Evolutionary conservation across 2,113 vertebrate species (phyloP), one percentile per base, ranked within the genome.

Genomic region (Tichodroma muraria): DNA sequence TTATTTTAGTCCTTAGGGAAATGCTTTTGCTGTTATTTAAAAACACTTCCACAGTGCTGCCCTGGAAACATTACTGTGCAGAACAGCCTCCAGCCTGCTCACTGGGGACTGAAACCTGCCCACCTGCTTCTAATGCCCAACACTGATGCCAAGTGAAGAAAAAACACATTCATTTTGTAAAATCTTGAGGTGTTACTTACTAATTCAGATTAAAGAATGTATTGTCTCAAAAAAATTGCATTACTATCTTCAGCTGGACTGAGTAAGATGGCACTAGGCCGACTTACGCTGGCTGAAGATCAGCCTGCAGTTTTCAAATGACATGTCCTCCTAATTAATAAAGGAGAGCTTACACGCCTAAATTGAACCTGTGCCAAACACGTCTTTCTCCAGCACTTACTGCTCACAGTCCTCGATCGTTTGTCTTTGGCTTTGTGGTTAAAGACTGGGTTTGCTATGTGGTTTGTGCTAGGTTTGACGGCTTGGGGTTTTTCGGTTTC

Each of bases 371-470:
- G 80, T 87, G 89, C 91, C 78, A 88, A 90, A 69, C 65, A 66
- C 50, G 20, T 83, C 63, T 77, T 76, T 60, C 44, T 70, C 42
- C 1, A 4, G 54, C 53, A 57, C 78, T 95, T 84, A 61, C 11
- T 54, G 83, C 71, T 87, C 93, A 54, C 64, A 63, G 42, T 60
- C 89, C 64, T 5, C 20, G 1, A 53, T 53, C 0, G 1, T 40
- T 87, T 50, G 44, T 35, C 50, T 96, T 85, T 91, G 86, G 76
- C 66, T 96, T 88, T 90, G 81, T 57, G 80, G 87, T 88, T 45
- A 69, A 52, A 27, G 20, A 15, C 73, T 57, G 47, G 33, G 7
- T 47, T 78, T 85, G 64, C 54, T 77, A 20, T 18, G 16, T 60
- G 50, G 23, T 78, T 81, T 72, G 37, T 72, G 56, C 42, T 53